A percentile compares a stretch with the other conserved stretches of the same genome.
phyloP scores from a whole-genome alignment of 2,797 vertebrate genomes.

The Phataginus tetradactyla region DNA sequence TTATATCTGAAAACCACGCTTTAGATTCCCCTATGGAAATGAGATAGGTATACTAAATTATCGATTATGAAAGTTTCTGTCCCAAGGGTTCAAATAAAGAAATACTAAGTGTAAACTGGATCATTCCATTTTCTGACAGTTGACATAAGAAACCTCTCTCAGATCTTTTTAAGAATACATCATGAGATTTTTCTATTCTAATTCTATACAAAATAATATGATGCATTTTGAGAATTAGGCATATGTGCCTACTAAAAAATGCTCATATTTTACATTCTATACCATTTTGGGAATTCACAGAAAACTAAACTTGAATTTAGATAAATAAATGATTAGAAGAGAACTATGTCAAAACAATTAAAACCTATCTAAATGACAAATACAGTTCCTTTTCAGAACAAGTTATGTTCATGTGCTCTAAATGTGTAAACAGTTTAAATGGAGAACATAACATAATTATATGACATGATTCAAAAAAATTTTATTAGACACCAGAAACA shows the following conservation, averaged over 20 bases:
- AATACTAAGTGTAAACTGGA: not conserved
- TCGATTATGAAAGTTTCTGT: not conserved
- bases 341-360: not conserved
- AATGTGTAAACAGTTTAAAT: not conserved
- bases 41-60: not conserved
- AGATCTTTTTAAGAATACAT: not conserved
- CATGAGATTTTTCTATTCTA: not conserved
- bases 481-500: slow-evolving; percentile 9
- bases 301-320: slow-evolving; percentile 46
- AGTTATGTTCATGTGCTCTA: not conserved
- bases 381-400: not conserved
- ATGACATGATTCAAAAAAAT: not conserved
- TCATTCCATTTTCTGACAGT: not conserved
- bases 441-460: not conserved
- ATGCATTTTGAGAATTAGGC: not conserved
- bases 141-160: not conserved
- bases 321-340: not conserved
- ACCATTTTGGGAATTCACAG: not conserved
- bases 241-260: not conserved
- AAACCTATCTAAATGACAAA: slow-evolving; percentile 8
- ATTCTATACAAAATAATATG: slow-evolving; percentile 1
- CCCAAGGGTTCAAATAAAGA: not conserved
- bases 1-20: not conserved
- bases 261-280: not conserved
- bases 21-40: not conserved